Evolutionary conservation across 2,888 invertebrate species (phyloP), one percentile per base, ranked within the genome.

Genomic region (Rugalucina vietnamica): DNA sequence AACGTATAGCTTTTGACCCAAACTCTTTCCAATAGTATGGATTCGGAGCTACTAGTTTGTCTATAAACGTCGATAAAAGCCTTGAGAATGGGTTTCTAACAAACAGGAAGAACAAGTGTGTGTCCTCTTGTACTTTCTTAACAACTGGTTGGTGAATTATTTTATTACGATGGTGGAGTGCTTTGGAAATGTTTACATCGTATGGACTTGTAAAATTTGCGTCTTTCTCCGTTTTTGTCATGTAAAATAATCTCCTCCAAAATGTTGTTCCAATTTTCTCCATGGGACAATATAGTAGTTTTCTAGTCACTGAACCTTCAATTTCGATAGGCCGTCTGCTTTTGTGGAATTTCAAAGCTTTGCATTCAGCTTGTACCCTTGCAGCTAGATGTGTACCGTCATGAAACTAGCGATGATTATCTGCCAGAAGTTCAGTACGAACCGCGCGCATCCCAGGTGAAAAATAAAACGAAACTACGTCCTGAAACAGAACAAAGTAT

Each of bases 41-140:
- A 74, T 88, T 87, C 21, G 88, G 88, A 1, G 85, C 82, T 29
- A 82, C 86, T 27, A 88, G 60, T 69, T 88, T 88, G 72, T 87
- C 88, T 14, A 84, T 76, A 70, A 84, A 88, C 0, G 84, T 83
- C 4, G 88, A 87, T 10, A 87, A 49, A 10, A 87, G 37, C 34
- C 87, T 69, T 27, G 85, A 37, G 49, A 76, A 87, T 0, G 88
- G 88, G 27, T 87, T 82, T 21, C 87, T 60, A 0, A 85, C 81
- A 70, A 85, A 87, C 76, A 88, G 43, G 18, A 43, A 43, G 10
- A 18, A 12, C 10, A 43, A 43, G 43, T 43, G 8, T 8, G 18
- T 12, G 8, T 43, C 43, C 43, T 43, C 43, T 12, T 18, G 43
- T 43, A 18, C 43, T 8, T 43, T 18, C 18, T 43, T 43, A 12